A percentile compares a stretch with the other conserved stretches of the same genome.
phyloP scores from a whole-genome alignment of 2,888 invertebrate genomes.

The Lepidocyrtinus sp. region DNA sequence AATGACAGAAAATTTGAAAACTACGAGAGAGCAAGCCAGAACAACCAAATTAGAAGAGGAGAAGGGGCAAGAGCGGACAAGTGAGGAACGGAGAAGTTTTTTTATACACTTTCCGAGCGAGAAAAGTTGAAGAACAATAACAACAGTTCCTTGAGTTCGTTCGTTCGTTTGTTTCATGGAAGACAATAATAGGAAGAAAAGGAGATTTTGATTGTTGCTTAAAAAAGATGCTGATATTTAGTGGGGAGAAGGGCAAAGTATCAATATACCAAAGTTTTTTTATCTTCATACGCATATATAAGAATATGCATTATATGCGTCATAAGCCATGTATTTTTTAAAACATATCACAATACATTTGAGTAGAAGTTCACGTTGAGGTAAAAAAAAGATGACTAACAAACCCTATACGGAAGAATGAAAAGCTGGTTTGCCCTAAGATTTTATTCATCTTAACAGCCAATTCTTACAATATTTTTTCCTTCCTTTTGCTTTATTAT shows the following conservation, averaged over 20 bases:
- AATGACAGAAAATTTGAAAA: background rate
- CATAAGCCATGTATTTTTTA: background rate
- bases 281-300: background rate
- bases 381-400: conserved; percentile 46
- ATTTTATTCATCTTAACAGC: background rate
- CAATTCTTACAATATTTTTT: conserved; percentile 9
- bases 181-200: conserved; percentile 49
- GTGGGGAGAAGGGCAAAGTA: background rate
- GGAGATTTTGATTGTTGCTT: conserved; percentile 17
- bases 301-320: background rate
- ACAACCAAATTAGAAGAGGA: background rate
- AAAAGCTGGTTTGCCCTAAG: conserved; percentile 40
- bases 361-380: conserved; percentile 34
- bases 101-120: conserved; percentile 13
- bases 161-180: conserved; percentile 45
- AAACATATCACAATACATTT: conserved; percentile 17
- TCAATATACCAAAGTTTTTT: background rate
- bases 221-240: background rate
- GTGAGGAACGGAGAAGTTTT: conserved; percentile 20
- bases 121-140: conserved; percentile 52
- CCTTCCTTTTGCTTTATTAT: no score
- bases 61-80: background rate
- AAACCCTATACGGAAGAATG: conserved; percentile 47
- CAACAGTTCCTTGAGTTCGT: conserved; percentile 48
- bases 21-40: conserved; percentile 26